Base-by-base conservation (phyloP, 2,113 vertebrate species). In the Hyla sarda region DNA sequence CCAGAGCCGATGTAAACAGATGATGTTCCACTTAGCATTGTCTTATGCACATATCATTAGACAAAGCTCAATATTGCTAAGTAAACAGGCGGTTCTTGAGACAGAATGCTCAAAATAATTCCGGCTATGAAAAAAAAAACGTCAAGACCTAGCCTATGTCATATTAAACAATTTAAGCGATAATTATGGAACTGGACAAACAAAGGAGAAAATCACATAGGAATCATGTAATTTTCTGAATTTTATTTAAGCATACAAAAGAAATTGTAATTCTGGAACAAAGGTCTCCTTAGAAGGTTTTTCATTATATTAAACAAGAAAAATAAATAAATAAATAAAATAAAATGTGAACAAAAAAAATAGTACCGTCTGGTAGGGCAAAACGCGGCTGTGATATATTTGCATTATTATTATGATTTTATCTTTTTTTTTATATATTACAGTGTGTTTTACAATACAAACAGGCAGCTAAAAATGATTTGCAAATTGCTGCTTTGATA, bases 1-100 rank as follows among this genome's bases (percentile, higher is more conserved):
- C 96, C 96, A 95, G 93, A 96, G 94, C 95, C 95, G 94, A 96
- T 96, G 94, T 96, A 96, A 97, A 97, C 96, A 95, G 96, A 95
- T 96, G 97, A 98, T 96, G 95, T 96, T 95, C 96, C 95, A 97
- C 95, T 97, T 96, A 95, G 95, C 95, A 94, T 93, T 94, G 94
- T 95, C 95, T 97, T 96, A 96, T 95, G 96, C 96, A 97, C 96
- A 96, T 95, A 95, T 94, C 95, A 94, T 94, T 95, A 95, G 93
- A 91, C 94, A 93, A 94, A 94, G 92, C 91, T 93, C 94, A 93
- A 94, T 94, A 93, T 92, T 93, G 92, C 92, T 95, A 94, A 95
- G 94, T 94, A 95, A 95, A 94, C 93, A 95, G 92, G 92, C 93
- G 92, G 94, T 65, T 82, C 92, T 94, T 93, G 91, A 91, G 91